Base-by-base conservation (phyloP, 2,113 vertebrate genomes). In the Hippolais icterina region DNA sequence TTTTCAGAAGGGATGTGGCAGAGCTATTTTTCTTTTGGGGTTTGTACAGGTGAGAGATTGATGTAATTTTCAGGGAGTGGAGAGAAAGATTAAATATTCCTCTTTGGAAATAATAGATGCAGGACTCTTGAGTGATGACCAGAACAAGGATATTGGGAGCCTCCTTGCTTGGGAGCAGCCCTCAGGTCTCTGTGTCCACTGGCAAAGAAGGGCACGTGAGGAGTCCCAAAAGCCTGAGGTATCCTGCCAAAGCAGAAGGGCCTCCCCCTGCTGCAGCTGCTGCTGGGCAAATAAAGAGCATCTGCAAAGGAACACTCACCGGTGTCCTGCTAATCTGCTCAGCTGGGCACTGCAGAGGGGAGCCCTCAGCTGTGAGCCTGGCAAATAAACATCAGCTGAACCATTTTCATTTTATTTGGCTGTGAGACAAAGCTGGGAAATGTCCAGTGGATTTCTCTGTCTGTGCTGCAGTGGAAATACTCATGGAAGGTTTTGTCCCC, bases 181-280 rank as follows among this genome's bases (percentile, higher is more conserved):
- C 21, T 12, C 0, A 0, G 6, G 18, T 42, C 15, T 89, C 10
- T 1, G 0, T 59, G 35, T 85, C 71, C 15, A 1, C 22, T 69
- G 64, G 17, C 18, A 27, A 57, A 59, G 65, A 18, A 24, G n/a
- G 31, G 11, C 7, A 12, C 3, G 16, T 27, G 54, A 72, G 27
- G n/a, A 23, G 1, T n/a, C 15, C 41, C 1, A 1, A 49, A 61
- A 87, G 3, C 15, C 21, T 1, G 2, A 31, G 52, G 2, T 2
- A 23, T 16, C 61, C 22, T n/a, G 12, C 25, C 2, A 1, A 3
- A 3, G 10, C 24, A 57, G 46, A 35, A 54, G 17, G 23, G 18
- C 29, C 8, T 87, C 59, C 9, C 23, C 10, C 20, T 78, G 81
- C 54, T 87, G 60, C 25, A 46, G 47, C 15, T 61, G 54, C 29